These are phyloP conservation scores for Semaprochilodus insignis DNA, from an alignment of 2,797 vertebrate genomes.

Conservation along the genomic window DNA sequence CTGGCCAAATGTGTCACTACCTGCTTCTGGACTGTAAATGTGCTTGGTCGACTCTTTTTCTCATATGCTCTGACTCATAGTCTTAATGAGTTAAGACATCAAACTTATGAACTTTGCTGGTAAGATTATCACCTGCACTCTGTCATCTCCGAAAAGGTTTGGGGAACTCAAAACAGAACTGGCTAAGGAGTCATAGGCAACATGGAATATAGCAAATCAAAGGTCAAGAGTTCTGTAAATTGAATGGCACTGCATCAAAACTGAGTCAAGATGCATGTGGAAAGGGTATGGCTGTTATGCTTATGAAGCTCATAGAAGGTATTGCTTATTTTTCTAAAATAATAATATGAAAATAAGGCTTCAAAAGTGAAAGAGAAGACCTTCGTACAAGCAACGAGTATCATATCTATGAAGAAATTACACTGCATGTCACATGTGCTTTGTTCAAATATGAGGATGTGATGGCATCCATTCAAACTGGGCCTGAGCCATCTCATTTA, in stretches of 20 bases:
- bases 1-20: background rate
- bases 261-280: background rate
- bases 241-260: background rate
- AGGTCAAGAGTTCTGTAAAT: background rate
- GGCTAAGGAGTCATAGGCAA: background rate
- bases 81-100: slow-evolving; percentile 15
- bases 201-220: background rate
- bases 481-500: slow-evolving; percentile 9
- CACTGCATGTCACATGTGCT: background rate
- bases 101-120: slow-evolving; percentile 18
- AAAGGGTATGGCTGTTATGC: background rate
- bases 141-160: slow-evolving; percentile 1
- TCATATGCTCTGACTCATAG: slow-evolving; percentile 4
- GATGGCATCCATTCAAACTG: slow-evolving; percentile 8
- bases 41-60: slow-evolving; percentile 31
- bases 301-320: background rate
- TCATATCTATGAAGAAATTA: background rate
- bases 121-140: slow-evolving; percentile 5
- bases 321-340: background rate
- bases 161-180: background rate
- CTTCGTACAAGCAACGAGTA: background rate
- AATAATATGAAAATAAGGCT: too few relatives aligned
- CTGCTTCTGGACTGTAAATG: slow-evolving; percentile 31
- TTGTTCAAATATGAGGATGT: background rate
- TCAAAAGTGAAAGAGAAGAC: background rate